Base-by-base conservation (phyloP, 2,888 invertebrate species). In the Chironomus tentans region DNA sequence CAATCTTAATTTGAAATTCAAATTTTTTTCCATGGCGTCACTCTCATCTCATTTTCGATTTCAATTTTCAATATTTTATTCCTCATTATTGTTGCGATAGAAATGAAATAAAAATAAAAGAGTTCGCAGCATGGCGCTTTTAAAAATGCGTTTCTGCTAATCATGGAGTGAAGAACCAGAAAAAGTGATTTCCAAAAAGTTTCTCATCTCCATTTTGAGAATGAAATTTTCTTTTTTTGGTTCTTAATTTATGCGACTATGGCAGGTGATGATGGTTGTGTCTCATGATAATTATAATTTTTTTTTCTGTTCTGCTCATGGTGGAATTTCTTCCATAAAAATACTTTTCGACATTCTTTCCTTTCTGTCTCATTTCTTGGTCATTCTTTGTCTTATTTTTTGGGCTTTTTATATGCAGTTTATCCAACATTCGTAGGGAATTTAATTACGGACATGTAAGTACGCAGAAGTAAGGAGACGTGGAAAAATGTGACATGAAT, bases 261-360 rank as follows among this genome's bases (percentile, higher is more conserved):
- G 65, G 65, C 65, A 65, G 65, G 65, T 65, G 65, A 65, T 65
- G 65, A 65, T 65, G 65, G 18, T 24, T 65, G 22, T 65, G 22
- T 65, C 65, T 21, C 22, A 24, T 65, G 21, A 65, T 65, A 65
- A 65, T 65, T 65, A 65, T 65, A 12, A 38, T 10, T 38, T 38
- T 38, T 28, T 38, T 28, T 28, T 38, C 38, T 38, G 38, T 38
- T 38, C 38, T 38, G 38, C 38, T 38, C 38, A 38, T 38, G 38
- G 10, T 38, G 38, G 38, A 38, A 38, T 38, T 38, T 38, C 38
- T 10, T 38, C 38, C 38, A 38, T 38, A 38, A 38, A 38, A 38
- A 38, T 38, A 38, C 10, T 38, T 38, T 38, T 38, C 2, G 10
- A 38, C 38, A 38, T 38, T 38, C 10, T 38, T 38, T 38, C 38